Conservation (phyloP, 2,797 vertebrate species). For the Mus caroli region DNA sequence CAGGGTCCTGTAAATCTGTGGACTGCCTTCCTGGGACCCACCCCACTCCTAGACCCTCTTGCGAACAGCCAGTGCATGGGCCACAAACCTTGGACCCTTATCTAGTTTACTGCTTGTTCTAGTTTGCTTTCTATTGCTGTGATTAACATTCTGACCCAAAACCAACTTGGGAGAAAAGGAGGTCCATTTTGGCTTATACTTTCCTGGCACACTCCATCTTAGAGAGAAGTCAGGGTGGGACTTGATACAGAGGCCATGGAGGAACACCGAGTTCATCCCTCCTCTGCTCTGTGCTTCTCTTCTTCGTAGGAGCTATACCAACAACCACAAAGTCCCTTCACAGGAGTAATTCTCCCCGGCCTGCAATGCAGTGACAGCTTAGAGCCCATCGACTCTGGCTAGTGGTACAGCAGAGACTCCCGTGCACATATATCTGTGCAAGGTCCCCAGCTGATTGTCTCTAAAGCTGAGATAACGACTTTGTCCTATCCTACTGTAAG, state of each 20-base stretch:
- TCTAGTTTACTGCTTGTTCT: not conserved
- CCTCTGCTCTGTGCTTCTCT: not conserved
- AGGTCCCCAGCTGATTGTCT: not conserved
- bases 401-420: fast-evolving
- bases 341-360: not conserved
- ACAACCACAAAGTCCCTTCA: not conserved
- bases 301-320: not conserved
- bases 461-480: not conserved
- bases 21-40: not conserved
- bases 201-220: no score
- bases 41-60: not conserved
- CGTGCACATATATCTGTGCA: fast-evolving
- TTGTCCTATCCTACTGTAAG: not conserved
- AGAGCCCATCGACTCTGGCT: not conserved
- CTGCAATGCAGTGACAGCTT: not conserved
- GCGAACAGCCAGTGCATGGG: not conserved
- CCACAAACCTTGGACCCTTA: not conserved
- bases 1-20: not conserved
- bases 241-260: not conserved
- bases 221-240: not conserved
- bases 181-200: not conserved
- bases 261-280: not conserved
- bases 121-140: not conserved
- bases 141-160: not conserved
- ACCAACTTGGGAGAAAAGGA: not conserved